These are phyloP conservation scores for Phocoena phocoena DNA, from an alignment of 2,113 vertebrate genomes.

Conservation along the genomic window DNA sequence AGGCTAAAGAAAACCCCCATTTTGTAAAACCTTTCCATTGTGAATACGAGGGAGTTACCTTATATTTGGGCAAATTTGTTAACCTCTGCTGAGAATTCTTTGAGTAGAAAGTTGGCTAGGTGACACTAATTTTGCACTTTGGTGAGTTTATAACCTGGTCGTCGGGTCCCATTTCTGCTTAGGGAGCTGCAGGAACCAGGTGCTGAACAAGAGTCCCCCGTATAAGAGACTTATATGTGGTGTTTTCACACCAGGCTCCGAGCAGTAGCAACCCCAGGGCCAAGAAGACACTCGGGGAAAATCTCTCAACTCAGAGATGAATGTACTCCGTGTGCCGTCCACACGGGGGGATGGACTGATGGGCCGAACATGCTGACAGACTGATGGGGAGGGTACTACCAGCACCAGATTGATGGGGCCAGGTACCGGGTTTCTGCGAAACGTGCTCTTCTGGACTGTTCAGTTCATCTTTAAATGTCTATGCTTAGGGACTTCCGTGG, in stretches of 20 bases:
- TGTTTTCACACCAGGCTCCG: background rate
- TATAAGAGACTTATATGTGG: background rate
- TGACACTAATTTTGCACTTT: background rate
- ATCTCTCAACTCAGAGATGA: background rate
- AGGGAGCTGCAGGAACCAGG: background rate
- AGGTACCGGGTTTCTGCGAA: background rate
- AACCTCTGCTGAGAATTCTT: constrained; percentile 2
- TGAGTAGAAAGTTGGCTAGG: background rate
- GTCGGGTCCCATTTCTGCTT: background rate
- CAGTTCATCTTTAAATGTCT: no score
- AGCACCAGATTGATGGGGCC: background rate
- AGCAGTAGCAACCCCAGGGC: background rate
- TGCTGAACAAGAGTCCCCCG: background rate
- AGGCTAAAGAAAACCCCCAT: background rate
- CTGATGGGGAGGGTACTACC: background rate
- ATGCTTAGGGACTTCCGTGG: background rate
- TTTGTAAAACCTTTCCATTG: background rate
- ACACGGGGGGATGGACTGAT: background rate
- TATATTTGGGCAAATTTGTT: background rate
- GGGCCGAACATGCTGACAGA: background rate
- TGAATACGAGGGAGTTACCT: background rate
- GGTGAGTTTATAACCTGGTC: background rate
- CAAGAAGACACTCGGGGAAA: background rate
- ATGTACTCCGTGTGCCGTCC: no score
- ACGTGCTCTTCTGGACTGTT: background rate